Evolutionary conservation across 2,888 invertebrate species (phyloP).

Genomic region (Melipona beecheii): DNA sequence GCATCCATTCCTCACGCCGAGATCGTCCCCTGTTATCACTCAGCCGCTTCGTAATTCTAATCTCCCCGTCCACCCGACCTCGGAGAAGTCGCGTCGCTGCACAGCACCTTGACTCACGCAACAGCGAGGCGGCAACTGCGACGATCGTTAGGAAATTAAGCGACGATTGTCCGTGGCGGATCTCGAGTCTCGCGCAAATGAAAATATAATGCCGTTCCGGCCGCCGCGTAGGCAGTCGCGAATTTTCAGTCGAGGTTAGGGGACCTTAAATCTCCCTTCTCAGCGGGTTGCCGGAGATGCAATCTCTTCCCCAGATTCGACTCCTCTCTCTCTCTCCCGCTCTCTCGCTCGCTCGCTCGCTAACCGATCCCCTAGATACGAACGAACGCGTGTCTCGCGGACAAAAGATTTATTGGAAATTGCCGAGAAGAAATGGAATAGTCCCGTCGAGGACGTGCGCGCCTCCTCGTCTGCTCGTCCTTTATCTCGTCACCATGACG

Average conservation of each 20-base stretch:
- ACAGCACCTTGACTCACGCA: neutral
- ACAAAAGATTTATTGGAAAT: slow-evolving; percentile 82
- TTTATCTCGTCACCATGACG: slow-evolving; percentile 52
- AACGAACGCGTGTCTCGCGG: slow-evolving; percentile 75
- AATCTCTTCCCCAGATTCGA: slow-evolving; percentile 71
- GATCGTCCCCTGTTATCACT: neutral
- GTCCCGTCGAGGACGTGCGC: slow-evolving; percentile 57
- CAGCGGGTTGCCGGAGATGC: slow-evolving; percentile 80
- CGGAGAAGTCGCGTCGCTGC: neutral
- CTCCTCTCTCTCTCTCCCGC: neutral
- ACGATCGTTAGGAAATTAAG: slow-evolving; percentile 63
- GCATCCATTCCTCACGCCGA: neutral
- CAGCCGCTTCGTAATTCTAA: neutral
- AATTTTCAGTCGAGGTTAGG: slow-evolving; percentile 77
- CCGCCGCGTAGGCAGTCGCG: slow-evolving; percentile 68
- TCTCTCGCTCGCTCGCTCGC: neutral
- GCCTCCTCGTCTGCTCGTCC: slow-evolving; percentile 16
- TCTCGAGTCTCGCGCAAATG: slow-evolving; percentile 74
- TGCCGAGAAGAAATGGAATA: slow-evolving; percentile 80
- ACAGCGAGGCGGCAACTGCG: slow-evolving; percentile 7
- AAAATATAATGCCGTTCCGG: slow-evolving; percentile 76
- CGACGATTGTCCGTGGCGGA: slow-evolving; percentile 63
- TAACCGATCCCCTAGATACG: slow-evolving; percentile 62
- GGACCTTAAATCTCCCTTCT: slow-evolving; percentile 79
- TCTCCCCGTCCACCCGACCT: neutral